A percentile compares a stretch with the other conserved stretches of the same genome.
These are phyloP conservation scores for Chrysolina haemoptera DNA, from an alignment of 2,888 invertebrate species.

Conservation along the genomic window DNA sequence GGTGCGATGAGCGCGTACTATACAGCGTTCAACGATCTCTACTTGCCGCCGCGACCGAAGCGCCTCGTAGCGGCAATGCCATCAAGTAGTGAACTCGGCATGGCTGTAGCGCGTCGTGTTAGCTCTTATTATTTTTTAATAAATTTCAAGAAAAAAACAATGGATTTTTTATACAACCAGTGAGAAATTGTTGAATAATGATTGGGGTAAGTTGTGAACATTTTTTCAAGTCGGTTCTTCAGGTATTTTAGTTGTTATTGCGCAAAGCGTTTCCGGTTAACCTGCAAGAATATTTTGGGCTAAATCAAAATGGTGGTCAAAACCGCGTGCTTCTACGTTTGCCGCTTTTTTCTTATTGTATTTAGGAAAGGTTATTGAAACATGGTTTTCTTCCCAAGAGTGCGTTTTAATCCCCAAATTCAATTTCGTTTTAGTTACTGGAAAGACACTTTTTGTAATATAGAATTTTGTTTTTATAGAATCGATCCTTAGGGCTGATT, in stretches of 20 bases:
- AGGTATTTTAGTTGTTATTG: slow-evolving; percentile 39
- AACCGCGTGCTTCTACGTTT: slow-evolving; percentile 68
- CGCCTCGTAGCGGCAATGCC: slow-evolving; percentile 63
- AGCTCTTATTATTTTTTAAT: slow-evolving; percentile 55
- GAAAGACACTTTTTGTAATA: neutral
- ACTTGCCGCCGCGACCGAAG: slow-evolving; percentile 56
- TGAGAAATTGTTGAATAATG: slow-evolving; percentile 42
- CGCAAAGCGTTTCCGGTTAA: slow-evolving; percentile 68
- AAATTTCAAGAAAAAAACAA: slow-evolving; percentile 55
- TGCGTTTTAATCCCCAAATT: neutral
- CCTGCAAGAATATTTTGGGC: slow-evolving; percentile 67
- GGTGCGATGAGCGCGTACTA: slow-evolving; percentile 64
- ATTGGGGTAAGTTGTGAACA: slow-evolving; percentile 50
- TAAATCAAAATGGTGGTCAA: slow-evolving; percentile 69
- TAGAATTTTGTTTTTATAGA: slow-evolving; percentile 70
- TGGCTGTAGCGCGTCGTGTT: slow-evolving; percentile 60
- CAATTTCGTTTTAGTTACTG: neutral
- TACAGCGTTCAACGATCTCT: slow-evolving; percentile 69
- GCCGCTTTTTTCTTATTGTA: slow-evolving; percentile 57
- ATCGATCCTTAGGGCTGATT: slow-evolving; percentile 74
- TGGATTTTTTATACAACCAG: slow-evolving; percentile 50
- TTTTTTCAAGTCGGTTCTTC: slow-evolving; percentile 45
- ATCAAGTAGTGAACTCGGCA: slow-evolving; percentile 61
- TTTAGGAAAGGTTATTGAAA: slow-evolving; percentile 45
- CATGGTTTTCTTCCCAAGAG: neutral